Evolutionary conservation across 2,113 vertebrate species (phyloP).

Genomic region (Poecile atricapillus): DNA sequence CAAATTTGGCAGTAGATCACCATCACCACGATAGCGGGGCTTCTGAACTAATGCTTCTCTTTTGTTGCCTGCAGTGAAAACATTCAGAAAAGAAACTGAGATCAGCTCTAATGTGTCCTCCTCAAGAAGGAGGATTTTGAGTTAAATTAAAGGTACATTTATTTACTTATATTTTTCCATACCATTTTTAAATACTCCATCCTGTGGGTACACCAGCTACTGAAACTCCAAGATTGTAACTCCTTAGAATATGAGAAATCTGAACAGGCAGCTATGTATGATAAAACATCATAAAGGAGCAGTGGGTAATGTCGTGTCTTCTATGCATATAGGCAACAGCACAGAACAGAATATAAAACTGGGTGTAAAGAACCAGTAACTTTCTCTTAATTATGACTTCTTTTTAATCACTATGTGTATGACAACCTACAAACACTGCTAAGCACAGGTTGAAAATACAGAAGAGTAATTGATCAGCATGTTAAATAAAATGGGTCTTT

Average conservation of each 20-base stretch:
- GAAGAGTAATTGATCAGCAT: neutral
- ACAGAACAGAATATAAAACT: neutral
- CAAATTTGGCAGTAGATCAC: neutral
- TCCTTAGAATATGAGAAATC: neutral
- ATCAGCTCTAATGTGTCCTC: neutral
- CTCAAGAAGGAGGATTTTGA: neutral
- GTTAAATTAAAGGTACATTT: neutral
- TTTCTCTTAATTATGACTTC: neutral
- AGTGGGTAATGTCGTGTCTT: accelerated
- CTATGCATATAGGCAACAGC: neutral
- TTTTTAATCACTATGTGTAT: neutral
- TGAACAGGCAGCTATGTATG: neutral
- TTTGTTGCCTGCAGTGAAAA: neutral
- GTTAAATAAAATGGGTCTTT: neutral
- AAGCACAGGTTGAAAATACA: neutral
- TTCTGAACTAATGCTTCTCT: neutral
- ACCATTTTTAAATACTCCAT: neutral
- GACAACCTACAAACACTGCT: neutral
- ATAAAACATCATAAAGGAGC: neutral
- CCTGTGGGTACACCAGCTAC: neutral
- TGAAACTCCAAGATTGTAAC: neutral
- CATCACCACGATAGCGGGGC: accelerated
- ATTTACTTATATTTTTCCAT: neutral
- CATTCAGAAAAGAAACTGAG: neutral
- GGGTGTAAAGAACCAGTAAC: neutral